Evolutionary conservation across 2,888 invertebrate species (phyloP), one percentile per base, ranked within the genome.

Genomic region (Megaustenia siamemsis): DNA sequence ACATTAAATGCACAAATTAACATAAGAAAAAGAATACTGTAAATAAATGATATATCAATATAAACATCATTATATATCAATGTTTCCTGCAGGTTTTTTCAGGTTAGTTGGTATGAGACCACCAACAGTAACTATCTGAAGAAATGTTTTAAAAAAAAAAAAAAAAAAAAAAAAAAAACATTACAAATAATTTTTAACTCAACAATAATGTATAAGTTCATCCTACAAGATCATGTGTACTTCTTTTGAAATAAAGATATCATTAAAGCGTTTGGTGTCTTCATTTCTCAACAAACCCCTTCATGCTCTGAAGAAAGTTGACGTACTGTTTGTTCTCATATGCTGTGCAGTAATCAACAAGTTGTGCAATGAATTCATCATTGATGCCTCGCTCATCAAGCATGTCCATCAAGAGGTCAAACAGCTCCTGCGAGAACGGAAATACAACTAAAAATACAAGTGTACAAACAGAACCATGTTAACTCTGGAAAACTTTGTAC

Each of bases 321-420:
- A 99, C 97, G 94, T 99, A 99, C 1, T 97, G 96, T 1, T 96
- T 95, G 94, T 99, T 99, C 94, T 99, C 99, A 93, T 98, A 98
- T 0, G 96, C 96, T 4, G 99, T 99, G 93, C 97, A 97, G 93
- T 97, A 96, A 87, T 97, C 96, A 0, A 97, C 96, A 35, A 99
- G 93, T 93, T 98, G 97, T 90, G 97, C 97, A 0, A 96, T 97
- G 94, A 99, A 99, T 88, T 98, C 97, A 92, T 98, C 98, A 92
- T 97, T 96, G 86, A 99, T 95, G 56, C 99, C 99, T 90, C 99
- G 97, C 93, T 99, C 99, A 94, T 99, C 99, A 85, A 99, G 95
- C 89, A 98, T 95, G 93, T 98, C 98, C 96, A 99, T 97, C 89
- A 99, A 95, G 76, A 98, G 95, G 94, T 99, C 98, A 93, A 99